These are phyloP conservation scores for Drosophila bipectinata DNA, from an alignment of 1,140 invertebrate species.

Conservation along the genomic window DNA sequence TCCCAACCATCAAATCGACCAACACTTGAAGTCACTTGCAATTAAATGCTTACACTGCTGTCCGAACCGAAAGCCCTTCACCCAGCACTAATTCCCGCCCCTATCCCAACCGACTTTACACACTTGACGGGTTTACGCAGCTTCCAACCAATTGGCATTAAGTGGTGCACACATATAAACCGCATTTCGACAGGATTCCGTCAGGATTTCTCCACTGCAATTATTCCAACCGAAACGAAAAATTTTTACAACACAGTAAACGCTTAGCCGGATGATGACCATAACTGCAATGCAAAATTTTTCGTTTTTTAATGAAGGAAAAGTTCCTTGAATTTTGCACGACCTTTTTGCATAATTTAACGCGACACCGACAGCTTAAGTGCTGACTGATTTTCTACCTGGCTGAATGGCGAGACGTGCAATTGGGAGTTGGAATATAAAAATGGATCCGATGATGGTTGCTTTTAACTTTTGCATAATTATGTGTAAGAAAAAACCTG, in stretches of 20 bases:
- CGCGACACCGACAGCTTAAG: conserved; percentile 46
- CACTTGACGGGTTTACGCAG: conserved; percentile 52
- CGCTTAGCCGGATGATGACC: conserved; percentile 44
- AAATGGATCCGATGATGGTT: conserved; percentile 29
- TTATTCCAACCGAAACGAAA: conserved; percentile 32
- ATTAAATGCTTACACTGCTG: conserved; percentile 50
- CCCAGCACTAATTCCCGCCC: background rate
- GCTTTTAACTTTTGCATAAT: conserved; percentile 78
- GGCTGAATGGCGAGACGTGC: conserved; percentile 50
- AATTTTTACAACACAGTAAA: conserved; percentile 23
- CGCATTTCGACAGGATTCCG: conserved; percentile 5
- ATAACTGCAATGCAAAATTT: conserved; percentile 19
- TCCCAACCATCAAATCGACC: conserved; percentile 27
- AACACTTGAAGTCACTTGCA: conserved; percentile 50
- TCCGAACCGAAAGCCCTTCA: conserved; percentile 3
- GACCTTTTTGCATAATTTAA: conserved; percentile 69
- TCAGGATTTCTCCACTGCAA: conserved; percentile 14
- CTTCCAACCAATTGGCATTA: conserved; percentile 68
- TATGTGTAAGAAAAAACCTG: conserved; percentile 61
- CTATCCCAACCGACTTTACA: conserved; percentile 8
- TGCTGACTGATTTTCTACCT: conserved; percentile 65
- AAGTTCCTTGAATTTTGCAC: conserved; percentile 12
- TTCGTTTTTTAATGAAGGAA: conserved; percentile 60
- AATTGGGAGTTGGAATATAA: background rate
- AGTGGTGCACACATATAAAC: conserved; percentile 47